Percentiles rank a stretch among this genome's conserved stretches.
Conservation (phyloP, 2,113 vertebrate genomes). For the Proterorhinus semilunaris region DNA sequence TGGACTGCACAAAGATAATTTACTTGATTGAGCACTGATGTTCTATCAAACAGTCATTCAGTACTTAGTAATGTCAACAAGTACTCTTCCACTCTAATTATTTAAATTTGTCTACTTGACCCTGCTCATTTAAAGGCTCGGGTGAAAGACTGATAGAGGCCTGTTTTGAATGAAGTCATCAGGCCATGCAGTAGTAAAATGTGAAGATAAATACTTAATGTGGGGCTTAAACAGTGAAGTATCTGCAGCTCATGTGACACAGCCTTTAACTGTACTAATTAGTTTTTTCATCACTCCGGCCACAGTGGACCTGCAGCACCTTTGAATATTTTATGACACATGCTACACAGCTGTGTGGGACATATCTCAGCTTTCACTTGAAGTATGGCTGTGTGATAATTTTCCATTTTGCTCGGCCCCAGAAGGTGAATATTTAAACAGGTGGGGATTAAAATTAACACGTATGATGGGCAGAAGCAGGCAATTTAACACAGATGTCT, state of each 20-base stretch:
- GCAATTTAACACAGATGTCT: no score
- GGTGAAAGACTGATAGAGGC: neutral
- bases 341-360: slow-evolving; percentile 29
- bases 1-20: no score
- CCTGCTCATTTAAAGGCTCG: neutral
- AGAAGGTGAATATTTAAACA: neutral
- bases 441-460: no score
- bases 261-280: slow-evolving; percentile 40
- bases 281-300: slow-evolving; percentile 42
- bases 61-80: no score
- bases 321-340: slow-evolving; percentile 64
- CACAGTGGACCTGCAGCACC: slow-evolving; percentile 23
- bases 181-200: neutral
- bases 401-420: neutral
- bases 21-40: no score
- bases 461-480: neutral
- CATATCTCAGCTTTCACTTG: slow-evolving; percentile 25
- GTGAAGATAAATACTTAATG: slow-evolving; percentile 38
- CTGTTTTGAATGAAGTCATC: slow-evolving; percentile 15
- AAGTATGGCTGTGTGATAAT: slow-evolving; percentile 10
- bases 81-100: no score
- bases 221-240: slow-evolving; percentile 15
- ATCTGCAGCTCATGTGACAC: slow-evolving; percentile 39
- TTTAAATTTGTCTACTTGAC: no score
- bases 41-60: no score